Conservation (phyloP, 2,888 invertebrate genomes). For the Hypomecis atomaria region DNA sequence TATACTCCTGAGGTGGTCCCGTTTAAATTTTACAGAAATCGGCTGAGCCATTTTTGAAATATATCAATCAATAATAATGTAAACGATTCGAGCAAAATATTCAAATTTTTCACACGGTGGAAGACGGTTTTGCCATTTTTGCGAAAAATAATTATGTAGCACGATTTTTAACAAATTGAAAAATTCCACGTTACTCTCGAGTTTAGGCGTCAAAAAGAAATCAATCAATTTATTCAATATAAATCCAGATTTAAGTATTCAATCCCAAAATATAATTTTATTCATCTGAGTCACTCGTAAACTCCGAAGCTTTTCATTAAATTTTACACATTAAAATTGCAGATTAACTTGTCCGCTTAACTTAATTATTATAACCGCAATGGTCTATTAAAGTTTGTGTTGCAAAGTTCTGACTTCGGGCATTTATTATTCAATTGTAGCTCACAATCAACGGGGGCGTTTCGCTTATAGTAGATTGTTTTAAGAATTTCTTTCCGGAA, state of each 20-base stretch:
- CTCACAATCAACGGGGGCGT: conserved; percentile 30
- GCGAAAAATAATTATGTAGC: too few species aligned
- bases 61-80: too few species aligned
- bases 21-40: too few species aligned
- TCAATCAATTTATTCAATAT: not conserved
- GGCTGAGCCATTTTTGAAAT: too few species aligned
- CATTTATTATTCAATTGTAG: conserved; percentile 40
- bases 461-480: conserved; percentile 16
- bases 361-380: conserved; percentile 39
- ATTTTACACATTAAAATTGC: conserved; percentile 43
- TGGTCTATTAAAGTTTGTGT: conserved; percentile 39
- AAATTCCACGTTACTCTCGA: not conserved
- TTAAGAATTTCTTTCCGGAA: conserved; percentile 16
- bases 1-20: too few species aligned
- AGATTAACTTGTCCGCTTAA: conserved; percentile 45
- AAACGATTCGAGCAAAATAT: too few species aligned
- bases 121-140: too few species aligned
- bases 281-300: conserved; percentile 1
- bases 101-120: too few species aligned
- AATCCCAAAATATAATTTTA: conserved; percentile 7
- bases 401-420: conserved; percentile 39
- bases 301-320: conserved; percentile 33
- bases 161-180: too few species aligned
- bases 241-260: not conserved
- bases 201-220: not conserved